Evolutionary conservation across 1,140 invertebrate genomes (phyloP).

Genomic region (Anastrepha obliqua): DNA sequence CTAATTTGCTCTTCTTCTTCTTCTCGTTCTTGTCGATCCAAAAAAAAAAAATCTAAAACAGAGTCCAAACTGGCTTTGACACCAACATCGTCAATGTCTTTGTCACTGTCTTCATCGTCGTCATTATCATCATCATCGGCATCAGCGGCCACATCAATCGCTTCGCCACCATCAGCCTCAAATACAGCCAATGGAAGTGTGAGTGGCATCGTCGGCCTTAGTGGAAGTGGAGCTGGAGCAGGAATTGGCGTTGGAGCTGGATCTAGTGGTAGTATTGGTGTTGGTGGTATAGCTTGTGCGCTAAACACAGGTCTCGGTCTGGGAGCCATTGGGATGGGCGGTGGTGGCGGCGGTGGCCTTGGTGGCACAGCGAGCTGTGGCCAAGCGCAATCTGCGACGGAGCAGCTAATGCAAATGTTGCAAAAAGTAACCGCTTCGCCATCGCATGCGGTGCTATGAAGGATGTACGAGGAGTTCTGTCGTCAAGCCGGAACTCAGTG

Average conservation of each 20-base stretch:
- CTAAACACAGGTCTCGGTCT: slow-evolving; percentile 59
- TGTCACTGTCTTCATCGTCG: slow-evolving; percentile 36
- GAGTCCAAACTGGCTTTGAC: slow-evolving; percentile 73
- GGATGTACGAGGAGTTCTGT: slow-evolving; percentile 46
- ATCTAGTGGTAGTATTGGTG: slow-evolving; percentile 64
- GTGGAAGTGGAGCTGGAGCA: slow-evolving; percentile 63
- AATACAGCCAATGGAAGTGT: slow-evolving; percentile 34
- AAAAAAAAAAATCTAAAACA: slow-evolving; percentile 57
- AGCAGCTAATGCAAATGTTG: slow-evolving; percentile 72
- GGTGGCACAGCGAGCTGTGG: slow-evolving; percentile 53
- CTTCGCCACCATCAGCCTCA: slow-evolving; percentile 66
- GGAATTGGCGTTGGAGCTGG: slow-evolving; percentile 68
- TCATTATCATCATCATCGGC: slow-evolving; percentile 67
- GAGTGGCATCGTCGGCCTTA: slow-evolving; percentile 57
- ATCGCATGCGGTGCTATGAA: slow-evolving; percentile 56
- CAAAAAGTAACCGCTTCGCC: slow-evolving; percentile 70
- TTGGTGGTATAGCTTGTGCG: slow-evolving; percentile 70
- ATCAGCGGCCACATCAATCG: slow-evolving; percentile 71
- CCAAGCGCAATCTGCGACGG: slow-evolving; percentile 67
- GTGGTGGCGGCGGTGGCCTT: slow-evolving; percentile 59
- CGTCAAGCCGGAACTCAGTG: slow-evolving; percentile 41
- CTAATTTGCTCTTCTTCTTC: slow-evolving; percentile 74
- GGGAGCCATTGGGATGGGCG: slow-evolving; percentile 54
- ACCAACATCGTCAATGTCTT: slow-evolving; percentile 61
- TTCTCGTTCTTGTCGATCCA: slow-evolving; percentile 58